Evolutionary conservation across 2,888 invertebrate genomes (phyloP), one percentile per base, ranked within the genome.

Genomic region (Tillus elongatus): DNA sequence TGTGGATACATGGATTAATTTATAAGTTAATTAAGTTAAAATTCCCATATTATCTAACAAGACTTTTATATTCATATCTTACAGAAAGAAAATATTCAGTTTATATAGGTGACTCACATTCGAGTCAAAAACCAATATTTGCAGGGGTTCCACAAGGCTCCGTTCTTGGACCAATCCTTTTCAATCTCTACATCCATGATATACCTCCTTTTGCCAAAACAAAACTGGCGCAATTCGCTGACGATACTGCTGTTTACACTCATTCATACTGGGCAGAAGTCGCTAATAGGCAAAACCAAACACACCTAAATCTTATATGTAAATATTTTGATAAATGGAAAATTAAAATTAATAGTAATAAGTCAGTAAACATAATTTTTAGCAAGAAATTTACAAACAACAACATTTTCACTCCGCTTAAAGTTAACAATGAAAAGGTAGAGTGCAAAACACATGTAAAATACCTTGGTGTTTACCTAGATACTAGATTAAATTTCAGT

Each of bases 1-100:
- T 60, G 0, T 56, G 57, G 53, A 47, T 49, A 4, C 39, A 47
- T 3, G 56, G 54, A 3, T 45, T 61, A 1, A 44, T 56, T 1
- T 45, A 46, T 41, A 58, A 57, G 45, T 37, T 61, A 37, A 46
- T 47, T 2, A 30, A 37, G 30, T 15, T 38, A 13, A 42, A 49
- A 10, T 45, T 51, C 14, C 49, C 53, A 3, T 3, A 4, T 1
- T 19, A 42, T 3, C 10, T 56, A 26, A 45, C 50, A 2, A 42
- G 41, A 33, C 10, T 55, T 13, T 39, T 51, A 1, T 12, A 44
- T 11, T 44, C 46, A 2, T 60, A 54, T 33, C 24, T 59, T 3
- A 35, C 27, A 13, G 40, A 50, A 3, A 42, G 52, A 36, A 15
- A 34, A 3, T 44, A 53, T 3, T 15, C 26, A 16, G 54, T 56